Conservation (phyloP, 2,888 invertebrate genomes). For the Archaeoteleia sp. region DNA sequence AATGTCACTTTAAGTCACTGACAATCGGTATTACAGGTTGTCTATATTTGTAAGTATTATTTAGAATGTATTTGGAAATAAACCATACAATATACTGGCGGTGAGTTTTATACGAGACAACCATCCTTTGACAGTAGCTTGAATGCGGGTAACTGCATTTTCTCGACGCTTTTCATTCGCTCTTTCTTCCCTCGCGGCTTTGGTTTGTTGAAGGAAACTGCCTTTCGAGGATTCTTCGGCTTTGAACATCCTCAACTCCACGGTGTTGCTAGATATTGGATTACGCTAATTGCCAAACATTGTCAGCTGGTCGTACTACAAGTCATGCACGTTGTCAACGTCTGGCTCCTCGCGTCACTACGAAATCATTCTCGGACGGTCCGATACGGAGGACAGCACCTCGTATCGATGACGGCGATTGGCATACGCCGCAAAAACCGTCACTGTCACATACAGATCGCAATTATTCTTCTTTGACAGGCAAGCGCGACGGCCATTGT, state of each 20-base stretch:
- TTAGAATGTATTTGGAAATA: neutral
- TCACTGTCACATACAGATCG: constrained; percentile 57
- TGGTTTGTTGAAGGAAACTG: constrained; percentile 91
- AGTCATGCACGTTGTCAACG: constrained; percentile 10
- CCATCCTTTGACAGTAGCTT: constrained; percentile 86
- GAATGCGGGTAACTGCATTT: constrained; percentile 83
- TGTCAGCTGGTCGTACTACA: constrained; percentile 60
- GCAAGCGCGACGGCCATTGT: constrained; percentile 63
- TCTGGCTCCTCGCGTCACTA: constrained; percentile 47
- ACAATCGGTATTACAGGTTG: no score
- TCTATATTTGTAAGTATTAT: neutral
- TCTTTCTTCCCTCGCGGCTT: constrained; percentile 92
- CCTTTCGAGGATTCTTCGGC: constrained; percentile 82
- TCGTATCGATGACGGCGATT: constrained; percentile 29
- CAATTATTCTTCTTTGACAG: constrained; percentile 60
- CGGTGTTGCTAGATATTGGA: constrained; percentile 56
- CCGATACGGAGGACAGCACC: constrained; percentile 39
- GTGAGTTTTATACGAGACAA: constrained; percentile 81
- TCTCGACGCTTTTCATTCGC: constrained; percentile 89
- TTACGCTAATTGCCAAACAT: constrained; percentile 61
- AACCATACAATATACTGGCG: constrained; percentile 82
- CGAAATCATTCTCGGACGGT: constrained; percentile 39
- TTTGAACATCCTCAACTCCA: constrained; percentile 81
- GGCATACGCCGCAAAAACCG: constrained; percentile 45
- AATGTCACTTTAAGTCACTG: no score